A percentile compares a stretch with the other conserved stretches of the same genome.
Evolutionary conservation across 2,113 vertebrate species (phyloP).

Genomic region (Paradisaea rubra): DNA sequence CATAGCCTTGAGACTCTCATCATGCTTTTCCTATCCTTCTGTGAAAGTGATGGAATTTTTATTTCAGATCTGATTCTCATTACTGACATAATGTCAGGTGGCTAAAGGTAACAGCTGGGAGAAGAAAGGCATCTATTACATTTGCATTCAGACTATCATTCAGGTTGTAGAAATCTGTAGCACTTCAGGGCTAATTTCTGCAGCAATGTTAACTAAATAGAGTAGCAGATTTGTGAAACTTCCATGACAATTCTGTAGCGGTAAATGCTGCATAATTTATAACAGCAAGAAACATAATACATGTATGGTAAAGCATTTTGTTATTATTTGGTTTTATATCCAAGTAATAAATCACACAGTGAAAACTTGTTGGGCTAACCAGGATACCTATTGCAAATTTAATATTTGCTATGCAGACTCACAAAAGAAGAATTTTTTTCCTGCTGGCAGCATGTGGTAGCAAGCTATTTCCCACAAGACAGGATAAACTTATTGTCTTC

Average conservation of each 20-base stretch:
- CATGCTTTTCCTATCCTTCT: background rate
- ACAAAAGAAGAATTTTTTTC: background rate
- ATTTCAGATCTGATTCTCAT: constrained; percentile 23
- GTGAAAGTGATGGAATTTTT: background rate
- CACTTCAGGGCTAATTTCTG: constrained; percentile 33
- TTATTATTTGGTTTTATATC: background rate
- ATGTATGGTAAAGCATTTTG: background rate
- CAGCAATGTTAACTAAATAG: background rate
- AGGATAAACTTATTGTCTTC: background rate
- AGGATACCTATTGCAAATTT: background rate
- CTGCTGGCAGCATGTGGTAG: background rate
- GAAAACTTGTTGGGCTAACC: background rate
- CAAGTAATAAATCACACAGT: background rate
- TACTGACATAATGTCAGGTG: constrained; percentile 27
- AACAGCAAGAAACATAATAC: constrained; percentile 6
- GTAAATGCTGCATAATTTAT: constrained; percentile 18
- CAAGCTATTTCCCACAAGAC: background rate
- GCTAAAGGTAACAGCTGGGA: constrained; percentile 39
- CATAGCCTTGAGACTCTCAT: background rate
- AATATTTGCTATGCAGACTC: background rate
- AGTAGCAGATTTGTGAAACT: constrained; percentile 17
- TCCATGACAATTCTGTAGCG: constrained; percentile 2
- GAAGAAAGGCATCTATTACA: constrained; percentile 21
- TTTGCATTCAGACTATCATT: constrained; percentile 32
- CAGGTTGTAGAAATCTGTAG: background rate